These are phyloP conservation scores for Patella ulyssiponensis DNA, from an alignment of 2,888 invertebrate genomes.

Conservation along the genomic window DNA sequence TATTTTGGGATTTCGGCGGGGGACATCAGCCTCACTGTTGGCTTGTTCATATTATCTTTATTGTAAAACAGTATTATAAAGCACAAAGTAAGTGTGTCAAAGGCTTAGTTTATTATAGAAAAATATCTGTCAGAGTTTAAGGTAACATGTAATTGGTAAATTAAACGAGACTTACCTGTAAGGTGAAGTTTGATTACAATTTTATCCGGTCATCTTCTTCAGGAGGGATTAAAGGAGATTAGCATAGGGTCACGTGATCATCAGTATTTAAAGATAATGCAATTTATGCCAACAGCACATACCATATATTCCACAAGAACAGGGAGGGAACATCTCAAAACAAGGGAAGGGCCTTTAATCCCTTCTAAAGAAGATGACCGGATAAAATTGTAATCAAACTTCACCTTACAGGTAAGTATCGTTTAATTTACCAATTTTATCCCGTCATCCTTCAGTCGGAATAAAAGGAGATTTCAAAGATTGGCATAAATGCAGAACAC, in stretches of 20 bases:
- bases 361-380: background rate
- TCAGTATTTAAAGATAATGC: background rate
- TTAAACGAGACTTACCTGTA: background rate
- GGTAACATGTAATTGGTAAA: too few species aligned
- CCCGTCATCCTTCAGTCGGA: background rate
- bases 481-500: background rate
- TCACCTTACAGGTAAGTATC: background rate
- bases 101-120: too few species aligned
- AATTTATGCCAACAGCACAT: background rate
- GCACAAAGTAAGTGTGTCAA: too few species aligned
- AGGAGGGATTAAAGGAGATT: conserved; percentile 3
- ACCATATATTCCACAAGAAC: background rate
- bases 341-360: conserved; percentile 6
- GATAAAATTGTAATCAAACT: conserved; percentile 6
- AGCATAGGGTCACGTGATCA: background rate
- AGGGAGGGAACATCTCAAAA: background rate
- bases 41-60: too few species aligned
- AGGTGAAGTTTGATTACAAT: conserved; percentile 2
- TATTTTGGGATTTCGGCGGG: too few species aligned
- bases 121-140: too few species aligned
- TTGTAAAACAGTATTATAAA: too few species aligned
- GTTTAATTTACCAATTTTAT: conserved; percentile 1
- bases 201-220: conserved; percentile 6
- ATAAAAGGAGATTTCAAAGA: background rate
- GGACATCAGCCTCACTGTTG: too few species aligned